Base-by-base conservation (phyloP, 2,797 vertebrate genomes). In the Acanthurus tractus region DNA sequence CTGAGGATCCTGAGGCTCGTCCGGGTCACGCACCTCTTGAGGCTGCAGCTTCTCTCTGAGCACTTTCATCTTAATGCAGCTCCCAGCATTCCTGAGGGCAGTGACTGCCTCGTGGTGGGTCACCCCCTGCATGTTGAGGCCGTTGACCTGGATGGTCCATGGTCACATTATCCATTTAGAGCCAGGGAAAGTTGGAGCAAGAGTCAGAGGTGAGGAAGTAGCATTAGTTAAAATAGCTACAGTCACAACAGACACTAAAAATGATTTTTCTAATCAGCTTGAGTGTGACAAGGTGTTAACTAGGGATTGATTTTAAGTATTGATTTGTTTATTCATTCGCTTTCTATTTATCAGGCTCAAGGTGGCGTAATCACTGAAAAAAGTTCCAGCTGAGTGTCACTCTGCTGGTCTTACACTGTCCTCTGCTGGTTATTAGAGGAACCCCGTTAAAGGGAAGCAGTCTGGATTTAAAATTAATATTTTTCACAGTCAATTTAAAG, bases 101-200 rank as follows among this genome's bases (percentile, higher is more conserved):
- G 79, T 80, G 73, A 96, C 94, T 0, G 95, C 95, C 50, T 94
- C 89, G 0, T 94, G 92, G 86, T 96, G 95, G 69, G 92, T 93
- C 22, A 82, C 93, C 13, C 88, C 85, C 68, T 90, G 92, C 93
- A 96, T 88, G 78, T 82, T 82, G 64, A 94, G 78, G 22, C 94
- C 92, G 8, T 96, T 94, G 69, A 96, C 95, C 96, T 96, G 76
- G 34, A 87, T 46, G 74, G 52, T 23, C 29, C 12, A 6, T 6
- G 74, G 75, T 73, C 56, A 84, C 18, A 59, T 69, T 59, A 78
- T 36, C 72, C 36, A 49, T 69, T 82, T 42, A 76, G 61, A 18
- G 36, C 25, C 25, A 2, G 52, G 68, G 69, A 79, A 73, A 86
- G 75, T 36, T 15, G 20, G 55, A 76, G 63, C 64, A 46, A 23